Base-by-base conservation (phyloP, 2,113 vertebrate species). In the Australoheros scitulus region DNA sequence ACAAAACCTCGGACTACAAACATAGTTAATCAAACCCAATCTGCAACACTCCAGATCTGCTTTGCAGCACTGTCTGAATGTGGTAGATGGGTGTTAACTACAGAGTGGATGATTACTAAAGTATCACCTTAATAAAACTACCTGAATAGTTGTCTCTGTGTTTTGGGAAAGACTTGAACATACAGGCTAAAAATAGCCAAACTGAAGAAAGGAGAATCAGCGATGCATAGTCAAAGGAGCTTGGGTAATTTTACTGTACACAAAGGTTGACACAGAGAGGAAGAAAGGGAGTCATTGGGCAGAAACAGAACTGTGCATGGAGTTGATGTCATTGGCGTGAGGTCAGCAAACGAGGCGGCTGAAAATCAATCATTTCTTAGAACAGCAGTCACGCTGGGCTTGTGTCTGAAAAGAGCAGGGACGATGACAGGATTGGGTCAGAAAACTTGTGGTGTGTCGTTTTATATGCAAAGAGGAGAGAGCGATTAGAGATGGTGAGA, bases 251-350 rank as follows among this genome's bases (percentile, higher is more conserved):
- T 76, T 55, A 70, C 57, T 77, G 7, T 76, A 52, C 29, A 47
- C n/a, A 47, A 41, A 75, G 24, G 55, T 17, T 22, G 8, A 75
- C 8, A 75, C 6, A 75, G 11, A 81, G 29, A 18, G 41, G 11
- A 56, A 58, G 24, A 61, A 56, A 57, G 50, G 47, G 56, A 77
- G 70, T 80, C 63, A 68, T 59, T 1, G 6, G 29, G n/a, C 24
- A 70, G 76, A 81, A 78, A 79, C 36, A 57, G 79, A 68, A 34
- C 61, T 18, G 32, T 65, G 70, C 57, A 70, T 76, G 24, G 74
- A 82, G 87, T 81, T 88, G 87, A 82, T 86, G 86, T 87, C 82
- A 88, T 50, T 83, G 63, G 82, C 84, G 83, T 92, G 85, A 91
- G 75, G 77, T 89, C 91, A 91, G 75, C 2, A 11, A 87, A 84